A percentile compares a stretch with the other conserved stretches of the same genome.
Conservation (phyloP, 1,140 invertebrate genomes). For the Macrocentrus cingulum region DNA sequence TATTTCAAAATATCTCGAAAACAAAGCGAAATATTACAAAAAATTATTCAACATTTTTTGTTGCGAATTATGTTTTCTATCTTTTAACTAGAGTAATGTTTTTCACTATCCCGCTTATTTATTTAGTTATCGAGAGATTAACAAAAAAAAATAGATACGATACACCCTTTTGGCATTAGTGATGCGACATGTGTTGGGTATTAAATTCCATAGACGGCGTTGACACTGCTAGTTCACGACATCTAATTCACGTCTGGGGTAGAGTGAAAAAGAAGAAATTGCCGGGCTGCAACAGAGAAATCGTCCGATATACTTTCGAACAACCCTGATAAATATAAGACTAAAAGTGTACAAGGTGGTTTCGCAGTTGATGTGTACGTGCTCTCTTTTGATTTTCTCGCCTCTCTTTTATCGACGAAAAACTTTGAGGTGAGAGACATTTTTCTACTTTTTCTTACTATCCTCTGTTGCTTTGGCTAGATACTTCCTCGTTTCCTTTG, state of each 20-base stretch:
- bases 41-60: too few species aligned
- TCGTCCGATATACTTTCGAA: background rate
- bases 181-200: too few species aligned
- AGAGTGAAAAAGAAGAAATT: slow-evolving; percentile 4
- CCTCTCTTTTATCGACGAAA: slow-evolving; percentile 3
- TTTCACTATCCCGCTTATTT: too few species aligned
- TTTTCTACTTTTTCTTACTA: slow-evolving; percentile 3
- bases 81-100: too few species aligned
- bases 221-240: background rate
- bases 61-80: too few species aligned
- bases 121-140: too few species aligned
- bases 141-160: too few species aligned
- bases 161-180: too few species aligned
- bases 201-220: background rate
- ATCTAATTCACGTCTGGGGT: background rate
- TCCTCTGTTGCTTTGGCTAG: background rate
- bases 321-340: background rate
- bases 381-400: slow-evolving; percentile 19
- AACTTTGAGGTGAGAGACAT: background rate
- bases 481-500: background rate
- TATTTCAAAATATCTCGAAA: too few species aligned
- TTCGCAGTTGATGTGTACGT: slow-evolving; percentile 5
- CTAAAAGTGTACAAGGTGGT: background rate
- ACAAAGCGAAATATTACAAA: too few species aligned
- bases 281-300: background rate